Evolutionary conservation across 2,888 invertebrate genomes (phyloP).

Genomic region (Brachylomia viminalis): DNA sequence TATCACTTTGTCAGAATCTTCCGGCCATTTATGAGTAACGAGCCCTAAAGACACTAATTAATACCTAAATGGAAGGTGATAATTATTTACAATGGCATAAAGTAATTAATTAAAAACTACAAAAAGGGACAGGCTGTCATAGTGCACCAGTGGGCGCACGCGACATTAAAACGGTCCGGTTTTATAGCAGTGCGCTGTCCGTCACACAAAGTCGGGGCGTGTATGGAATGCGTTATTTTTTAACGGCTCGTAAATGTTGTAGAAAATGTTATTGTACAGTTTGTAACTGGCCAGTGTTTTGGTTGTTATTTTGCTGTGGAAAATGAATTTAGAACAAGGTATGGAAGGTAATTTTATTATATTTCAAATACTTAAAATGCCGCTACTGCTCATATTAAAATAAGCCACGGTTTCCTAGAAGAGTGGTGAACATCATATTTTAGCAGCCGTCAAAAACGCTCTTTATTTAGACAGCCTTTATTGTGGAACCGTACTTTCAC

Average conservation of each 20-base stretch:
- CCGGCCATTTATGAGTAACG: background rate
- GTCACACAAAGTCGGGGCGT: constrained; percentile 47
- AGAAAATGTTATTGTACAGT: constrained; percentile 32
- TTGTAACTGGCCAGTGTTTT: constrained; percentile 44
- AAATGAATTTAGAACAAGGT: constrained; percentile 14
- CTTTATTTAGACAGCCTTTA: no score
- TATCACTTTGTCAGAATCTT: background rate
- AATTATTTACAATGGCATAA: constrained; percentile 58
- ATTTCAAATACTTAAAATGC: no score
- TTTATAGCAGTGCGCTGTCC: constrained; percentile 53
- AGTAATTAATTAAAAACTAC: constrained; percentile 53
- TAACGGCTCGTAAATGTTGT: constrained; percentile 41
- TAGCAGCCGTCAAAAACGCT: no score
- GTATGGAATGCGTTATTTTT: constrained; percentile 64
- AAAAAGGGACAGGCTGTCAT: constrained; percentile 39
- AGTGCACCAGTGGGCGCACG: constrained; percentile 47
- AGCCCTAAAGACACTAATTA: constrained; percentile 24
- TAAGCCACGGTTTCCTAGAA: no score
- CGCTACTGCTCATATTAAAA: no score
- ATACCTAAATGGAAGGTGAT: constrained; percentile 34
- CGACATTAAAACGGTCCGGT: constrained; percentile 55
- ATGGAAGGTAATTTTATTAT: background rate
- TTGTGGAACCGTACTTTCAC: no score
- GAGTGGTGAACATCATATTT: no score
- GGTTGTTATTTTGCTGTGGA: background rate